Evolutionary conservation across 2,888 invertebrate species (phyloP), one percentile per base, ranked within the genome.

Genomic region (Coronaproctus castanopsis): DNA sequence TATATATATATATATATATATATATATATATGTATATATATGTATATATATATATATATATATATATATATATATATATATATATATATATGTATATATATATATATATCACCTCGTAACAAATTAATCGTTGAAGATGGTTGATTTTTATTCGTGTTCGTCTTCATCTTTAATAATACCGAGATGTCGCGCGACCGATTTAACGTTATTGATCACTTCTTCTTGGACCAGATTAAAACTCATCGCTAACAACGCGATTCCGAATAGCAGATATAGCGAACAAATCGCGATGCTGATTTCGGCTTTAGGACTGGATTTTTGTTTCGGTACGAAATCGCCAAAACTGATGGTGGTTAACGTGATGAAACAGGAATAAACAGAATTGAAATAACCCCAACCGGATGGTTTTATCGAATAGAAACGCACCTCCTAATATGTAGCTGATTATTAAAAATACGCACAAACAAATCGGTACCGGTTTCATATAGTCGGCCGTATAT

Each of bases 161-260:
- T 63, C 63, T 24, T 63, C 62, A 53, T 63, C 63, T 70, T 89
- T 89, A 66, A 92, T 82, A 70, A 92, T 91, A 53, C 91, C 92
- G 60, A 92, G 77, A 61, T 83, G 80, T 66, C 84, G 85, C 21
- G 89, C 92, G 8, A 92, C 82, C 62, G 82, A 80, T 67, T 89
- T 88, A 3, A 91, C 89, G 69, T 86, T 87, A 62, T 83, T 85
- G 64, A 90, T 87, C 10, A 92, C 90, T 72, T 91, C 89, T 70
- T 91, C 91, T 72, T 92, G 93, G 53, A 95, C 92, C 69, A 95
- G 75, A 76, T 95, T 95, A 74, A 95, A 95, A 67, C 90, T 90
- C 95, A 95, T 96, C 24, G 93, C 93, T 64, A 95, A 74, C 54
- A 95, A 74, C 0, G 93, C 89, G 69, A 95, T 95, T 8, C 95